Percentiles rank a stretch among this genome's conserved stretches.
Evolutionary conservation across 2,888 invertebrate species (phyloP).

Genomic region (Lasioglossum leucozonium): DNA sequence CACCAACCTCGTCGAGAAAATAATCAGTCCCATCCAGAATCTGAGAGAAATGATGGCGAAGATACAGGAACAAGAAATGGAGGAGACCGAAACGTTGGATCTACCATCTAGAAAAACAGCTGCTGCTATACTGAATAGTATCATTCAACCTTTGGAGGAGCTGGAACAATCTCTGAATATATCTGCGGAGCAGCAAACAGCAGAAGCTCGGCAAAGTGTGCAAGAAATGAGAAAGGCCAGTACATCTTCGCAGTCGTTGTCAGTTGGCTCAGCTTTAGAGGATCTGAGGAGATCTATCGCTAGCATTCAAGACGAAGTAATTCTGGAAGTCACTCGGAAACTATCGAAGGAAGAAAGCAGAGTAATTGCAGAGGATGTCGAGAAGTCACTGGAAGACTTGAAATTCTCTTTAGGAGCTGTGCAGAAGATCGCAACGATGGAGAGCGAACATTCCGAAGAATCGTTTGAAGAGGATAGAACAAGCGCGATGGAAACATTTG

Average conservation of each 20-base stretch:
- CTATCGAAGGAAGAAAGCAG: background rate
- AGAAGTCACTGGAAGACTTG: constrained; percentile 49
- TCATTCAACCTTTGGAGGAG: constrained; percentile 57
- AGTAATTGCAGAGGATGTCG: constrained; percentile 9
- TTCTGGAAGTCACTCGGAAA: constrained; percentile 35
- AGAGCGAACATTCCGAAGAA: constrained; percentile 5
- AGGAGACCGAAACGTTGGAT: constrained; percentile 37
- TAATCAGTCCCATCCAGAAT: constrained; percentile 44
- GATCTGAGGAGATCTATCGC: constrained; percentile 84
- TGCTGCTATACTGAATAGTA: constrained; percentile 36
- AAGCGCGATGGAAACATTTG: constrained; percentile 43
- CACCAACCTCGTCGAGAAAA: constrained; percentile 33
- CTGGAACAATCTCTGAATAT: constrained; percentile 51
- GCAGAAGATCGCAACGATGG: constrained; percentile 26
- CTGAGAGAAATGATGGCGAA: constrained; percentile 43
- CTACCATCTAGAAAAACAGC: constrained; percentile 32
- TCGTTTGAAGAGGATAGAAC: constrained; percentile 19
- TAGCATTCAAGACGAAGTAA: constrained; percentile 77
- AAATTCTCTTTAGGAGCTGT: constrained; percentile 49
- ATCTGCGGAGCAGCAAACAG: constrained; percentile 30
- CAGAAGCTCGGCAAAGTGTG: constrained; percentile 30
- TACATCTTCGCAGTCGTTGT: constrained; percentile 56
- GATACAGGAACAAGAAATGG: constrained; percentile 35
- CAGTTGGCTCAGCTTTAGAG: constrained; percentile 73
- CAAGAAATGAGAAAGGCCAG: constrained; percentile 81